Conservation (phyloP, 1,140 invertebrate genomes). For the Drosophila rufa region DNA sequence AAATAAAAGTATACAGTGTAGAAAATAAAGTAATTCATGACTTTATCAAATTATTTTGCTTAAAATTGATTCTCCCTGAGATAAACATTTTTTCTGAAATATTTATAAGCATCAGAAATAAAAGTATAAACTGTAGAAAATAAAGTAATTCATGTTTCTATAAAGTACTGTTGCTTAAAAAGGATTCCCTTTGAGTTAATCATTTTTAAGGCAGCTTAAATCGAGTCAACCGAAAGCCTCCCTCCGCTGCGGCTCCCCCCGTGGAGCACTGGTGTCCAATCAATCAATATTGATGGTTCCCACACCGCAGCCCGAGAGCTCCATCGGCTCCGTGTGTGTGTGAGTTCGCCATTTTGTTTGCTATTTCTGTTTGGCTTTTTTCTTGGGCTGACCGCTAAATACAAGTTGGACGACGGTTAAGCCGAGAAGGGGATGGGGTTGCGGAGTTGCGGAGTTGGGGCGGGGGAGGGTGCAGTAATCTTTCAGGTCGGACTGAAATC, state of each 20-base stretch:
- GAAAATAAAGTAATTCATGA: background rate
- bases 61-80: background rate
- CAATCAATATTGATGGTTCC: slow-evolving; percentile 77
- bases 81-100: background rate
- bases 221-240: background rate
- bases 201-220: background rate
- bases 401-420: slow-evolving; percentile 44
- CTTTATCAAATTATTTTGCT: background rate
- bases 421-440: slow-evolving; percentile 21
- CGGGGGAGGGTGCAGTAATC: slow-evolving; percentile 57
- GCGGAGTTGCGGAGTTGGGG: slow-evolving; percentile 1
- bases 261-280: slow-evolving; percentile 45
- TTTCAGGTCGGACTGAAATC: slow-evolving; percentile 74
- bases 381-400: slow-evolving; percentile 66
- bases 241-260: background rate
- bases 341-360: slow-evolving; percentile 66
- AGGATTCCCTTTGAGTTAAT: background rate
- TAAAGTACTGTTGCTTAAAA: background rate
- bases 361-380: slow-evolving; percentile 36
- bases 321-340: background rate
- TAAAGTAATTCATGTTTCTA: background rate
- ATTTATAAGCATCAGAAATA: background rate
- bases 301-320: slow-evolving; percentile 31
- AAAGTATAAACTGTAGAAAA: background rate
- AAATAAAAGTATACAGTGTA: background rate